Evolutionary conservation across 2,888 invertebrate species (phyloP), one percentile per base, ranked within the genome.

Genomic region (Orthosia gothica): DNA sequence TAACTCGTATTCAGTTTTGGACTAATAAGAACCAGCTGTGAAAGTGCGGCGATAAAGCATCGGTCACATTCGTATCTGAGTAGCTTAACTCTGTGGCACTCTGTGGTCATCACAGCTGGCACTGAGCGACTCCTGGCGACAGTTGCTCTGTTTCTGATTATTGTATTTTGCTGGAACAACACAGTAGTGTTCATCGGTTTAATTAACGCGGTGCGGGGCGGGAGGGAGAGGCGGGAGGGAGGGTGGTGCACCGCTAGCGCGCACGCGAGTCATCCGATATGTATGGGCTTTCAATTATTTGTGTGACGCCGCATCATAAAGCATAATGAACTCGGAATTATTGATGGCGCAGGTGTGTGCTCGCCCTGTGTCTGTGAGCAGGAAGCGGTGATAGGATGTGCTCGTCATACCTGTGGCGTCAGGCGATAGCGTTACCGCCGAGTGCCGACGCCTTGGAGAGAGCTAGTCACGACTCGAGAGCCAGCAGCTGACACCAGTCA

Each of bases 231-330:
- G 18, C 9, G 20, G 68, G 18, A n/a, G 20, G 5, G 47, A 58
- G 20, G 67, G 32, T 9, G 20, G 59, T 55, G 65, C 68, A 63
- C 83, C 86, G 88, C 77, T 81, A 73, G 50, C 82, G 72, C n/a
- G 50, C 82, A 82, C 85, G 81, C 86, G 62, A 79, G 88, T 83
- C 83, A 86, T 86, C 67, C 70, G 86, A 87, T 86, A 86, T 86
- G 76, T 73, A 86, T 87, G 58, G 74, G 76, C 65, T 86, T 81
- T 87, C 76, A 87, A 86, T 86, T 77, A 86, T 86, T 86, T 79
- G 77, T 83, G 76, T 81, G 84, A 86, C 32, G 83, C 73, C 73
- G 64, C 65, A 74, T 83, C 83, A 85, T 83, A 76, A 81, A 78
- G 74, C 68, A 82, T 79, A 84, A 88, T 81, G 79, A 82, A 69